Evolutionary conservation across 2,888 invertebrate genomes (phyloP).

Genomic region (Eristalis pertinax): DNA sequence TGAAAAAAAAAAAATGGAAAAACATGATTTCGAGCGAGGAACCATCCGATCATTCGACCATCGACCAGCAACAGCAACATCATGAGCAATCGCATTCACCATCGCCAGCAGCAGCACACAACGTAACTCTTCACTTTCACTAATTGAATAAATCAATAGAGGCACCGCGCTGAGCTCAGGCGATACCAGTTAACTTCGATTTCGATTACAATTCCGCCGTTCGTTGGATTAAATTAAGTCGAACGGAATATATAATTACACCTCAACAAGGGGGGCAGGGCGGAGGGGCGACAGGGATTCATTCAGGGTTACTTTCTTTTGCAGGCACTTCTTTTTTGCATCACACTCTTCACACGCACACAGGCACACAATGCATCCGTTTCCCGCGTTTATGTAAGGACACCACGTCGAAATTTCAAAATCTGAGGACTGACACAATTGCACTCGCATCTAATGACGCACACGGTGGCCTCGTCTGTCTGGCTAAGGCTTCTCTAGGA

Average conservation of each 20-base stretch:
- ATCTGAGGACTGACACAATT: no score
- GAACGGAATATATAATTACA: no score
- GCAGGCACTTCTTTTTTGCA: no score
- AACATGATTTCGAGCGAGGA: no score
- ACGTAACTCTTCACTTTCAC: slow-evolving; percentile 47
- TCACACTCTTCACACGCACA: not conserved
- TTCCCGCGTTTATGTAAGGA: not conserved
- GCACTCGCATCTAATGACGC: no score
- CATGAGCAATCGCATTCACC: slow-evolving; percentile 10
- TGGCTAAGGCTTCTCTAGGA: no score
- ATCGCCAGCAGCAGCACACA: not conserved
- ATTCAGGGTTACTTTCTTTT: no score
- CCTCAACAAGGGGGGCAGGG: not conserved
- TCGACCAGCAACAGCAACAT: not conserved
- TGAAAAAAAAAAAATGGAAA: no score
- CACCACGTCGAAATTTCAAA: not conserved
- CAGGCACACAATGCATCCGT: not conserved
- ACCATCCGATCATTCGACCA: no score
- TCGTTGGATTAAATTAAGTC: no score
- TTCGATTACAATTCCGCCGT: not conserved
- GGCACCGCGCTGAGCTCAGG: not conserved
- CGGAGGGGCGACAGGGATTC: not conserved
- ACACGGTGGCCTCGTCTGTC: no score
- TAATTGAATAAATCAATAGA: slow-evolving; percentile 43
- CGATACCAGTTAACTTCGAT: not conserved